These are phyloP conservation scores for Acrocephalus arundinaceus DNA, from an alignment of 2,113 vertebrate genomes.

Conservation along the genomic window DNA sequence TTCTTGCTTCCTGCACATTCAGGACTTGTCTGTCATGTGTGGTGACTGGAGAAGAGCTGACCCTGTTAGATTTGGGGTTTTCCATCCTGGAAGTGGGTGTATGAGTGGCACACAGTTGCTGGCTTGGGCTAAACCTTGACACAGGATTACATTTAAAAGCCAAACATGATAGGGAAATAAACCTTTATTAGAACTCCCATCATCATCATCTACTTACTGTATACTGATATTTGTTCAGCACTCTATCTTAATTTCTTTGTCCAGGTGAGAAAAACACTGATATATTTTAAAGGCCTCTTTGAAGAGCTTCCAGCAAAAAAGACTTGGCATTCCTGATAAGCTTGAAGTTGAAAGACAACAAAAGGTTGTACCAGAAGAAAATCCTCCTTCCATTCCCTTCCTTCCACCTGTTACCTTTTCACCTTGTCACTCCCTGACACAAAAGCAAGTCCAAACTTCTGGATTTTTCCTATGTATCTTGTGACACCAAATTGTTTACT, in stretches of 20 bases:
- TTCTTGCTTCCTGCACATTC: neutral
- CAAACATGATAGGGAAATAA: neutral
- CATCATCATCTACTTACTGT: neutral
- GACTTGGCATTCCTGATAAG: neutral
- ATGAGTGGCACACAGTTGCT: neutral
- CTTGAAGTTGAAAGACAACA: neutral
- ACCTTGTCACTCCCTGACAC: neutral
- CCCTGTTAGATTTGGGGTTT: neutral
- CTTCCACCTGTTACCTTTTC: neutral
- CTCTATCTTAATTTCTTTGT: neutral
- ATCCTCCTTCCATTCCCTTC: neutral
- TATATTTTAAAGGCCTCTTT: neutral
- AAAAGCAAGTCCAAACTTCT: neutral
- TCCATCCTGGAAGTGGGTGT: neutral
- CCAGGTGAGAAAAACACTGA: neutral
- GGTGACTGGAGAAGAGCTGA: neutral
- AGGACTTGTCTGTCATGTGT: neutral
- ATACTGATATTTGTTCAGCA: neutral
- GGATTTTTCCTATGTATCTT: neutral
- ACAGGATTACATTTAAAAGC: neutral
- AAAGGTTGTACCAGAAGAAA: neutral
- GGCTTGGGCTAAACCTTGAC: neutral
- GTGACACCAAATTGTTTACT: neutral
- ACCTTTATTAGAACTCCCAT: neutral
- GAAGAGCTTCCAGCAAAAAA: neutral